Percentiles rank a stretch among this genome's conserved stretches.
phyloP scores from a whole-genome alignment of 2,113 vertebrate genomes.

The Urocynchramus pylzowi region DNA sequence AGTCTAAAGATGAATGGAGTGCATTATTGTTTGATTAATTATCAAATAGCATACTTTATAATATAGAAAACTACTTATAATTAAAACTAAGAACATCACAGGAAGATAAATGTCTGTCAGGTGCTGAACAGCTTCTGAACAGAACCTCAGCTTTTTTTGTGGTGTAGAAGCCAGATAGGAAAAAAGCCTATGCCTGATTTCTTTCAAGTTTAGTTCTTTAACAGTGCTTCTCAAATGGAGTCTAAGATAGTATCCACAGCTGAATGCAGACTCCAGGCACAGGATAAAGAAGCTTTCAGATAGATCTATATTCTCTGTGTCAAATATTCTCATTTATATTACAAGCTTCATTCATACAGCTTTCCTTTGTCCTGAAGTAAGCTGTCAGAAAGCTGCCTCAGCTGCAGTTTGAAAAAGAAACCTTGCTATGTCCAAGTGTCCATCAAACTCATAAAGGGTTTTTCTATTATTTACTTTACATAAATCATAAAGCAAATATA shows the following conservation, averaged over 20 bases:
- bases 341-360: background rate
- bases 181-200: background rate
- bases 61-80: background rate
- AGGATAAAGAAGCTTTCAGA: background rate
- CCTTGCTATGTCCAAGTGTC: background rate
- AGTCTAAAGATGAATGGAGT: background rate
- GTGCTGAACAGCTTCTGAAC: background rate
- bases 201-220: background rate
- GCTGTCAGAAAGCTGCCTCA: background rate
- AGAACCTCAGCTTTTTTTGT: background rate
- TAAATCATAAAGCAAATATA: background rate
- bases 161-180: background rate
- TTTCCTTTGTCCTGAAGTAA: background rate
- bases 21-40: background rate
- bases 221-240: background rate
- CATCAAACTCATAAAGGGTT: background rate
- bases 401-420: background rate
- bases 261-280: background rate
- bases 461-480: background rate
- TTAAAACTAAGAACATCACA: background rate
- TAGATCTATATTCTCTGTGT: background rate
- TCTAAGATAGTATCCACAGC: background rate
- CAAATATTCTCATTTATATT: background rate
- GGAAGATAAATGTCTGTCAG: background rate
- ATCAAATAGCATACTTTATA: background rate